Conservation (phyloP, 2,888 invertebrate species). For the Deilephila porcellus region DNA sequence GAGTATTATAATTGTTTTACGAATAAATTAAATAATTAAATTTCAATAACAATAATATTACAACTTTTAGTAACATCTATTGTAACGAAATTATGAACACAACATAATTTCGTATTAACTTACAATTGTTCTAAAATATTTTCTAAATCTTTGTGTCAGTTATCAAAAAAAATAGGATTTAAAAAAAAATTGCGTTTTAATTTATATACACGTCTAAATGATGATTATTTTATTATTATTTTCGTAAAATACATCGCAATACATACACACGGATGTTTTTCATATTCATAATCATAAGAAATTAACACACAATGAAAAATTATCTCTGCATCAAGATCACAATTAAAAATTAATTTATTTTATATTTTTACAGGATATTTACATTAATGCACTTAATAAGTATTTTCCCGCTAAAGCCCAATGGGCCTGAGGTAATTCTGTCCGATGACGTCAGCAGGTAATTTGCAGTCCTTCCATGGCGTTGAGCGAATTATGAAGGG, state of each 20-base stretch:
- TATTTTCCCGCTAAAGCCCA: slow-evolving; percentile 44
- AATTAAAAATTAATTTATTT: neutral
- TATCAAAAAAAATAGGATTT: no score
- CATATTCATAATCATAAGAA: neutral
- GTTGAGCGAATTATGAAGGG: slow-evolving; percentile 68
- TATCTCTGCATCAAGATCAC: neutral
- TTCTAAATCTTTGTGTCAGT: no score
- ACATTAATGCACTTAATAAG: slow-evolving; percentile 5
- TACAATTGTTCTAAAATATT: no score
- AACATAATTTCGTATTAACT: no score
- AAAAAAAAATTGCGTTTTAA: no score
- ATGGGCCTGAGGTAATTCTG: slow-evolving; percentile 68
- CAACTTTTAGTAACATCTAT: no score
- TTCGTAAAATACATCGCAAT: neutral
- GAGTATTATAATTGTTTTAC: no score
- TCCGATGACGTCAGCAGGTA: slow-evolving; percentile 75
- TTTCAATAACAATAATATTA: no score
- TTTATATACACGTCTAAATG: no score
- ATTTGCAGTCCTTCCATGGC: slow-evolving; percentile 74
- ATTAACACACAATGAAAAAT: neutral
- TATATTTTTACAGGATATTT: neutral
- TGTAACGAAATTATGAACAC: no score
- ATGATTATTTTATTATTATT: no score
- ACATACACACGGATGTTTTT: neutral
- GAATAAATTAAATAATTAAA: no score